Base-by-base conservation (phyloP, 92 coral and sea anemone species). In the Hydrozoanthus gracilis region DNA sequence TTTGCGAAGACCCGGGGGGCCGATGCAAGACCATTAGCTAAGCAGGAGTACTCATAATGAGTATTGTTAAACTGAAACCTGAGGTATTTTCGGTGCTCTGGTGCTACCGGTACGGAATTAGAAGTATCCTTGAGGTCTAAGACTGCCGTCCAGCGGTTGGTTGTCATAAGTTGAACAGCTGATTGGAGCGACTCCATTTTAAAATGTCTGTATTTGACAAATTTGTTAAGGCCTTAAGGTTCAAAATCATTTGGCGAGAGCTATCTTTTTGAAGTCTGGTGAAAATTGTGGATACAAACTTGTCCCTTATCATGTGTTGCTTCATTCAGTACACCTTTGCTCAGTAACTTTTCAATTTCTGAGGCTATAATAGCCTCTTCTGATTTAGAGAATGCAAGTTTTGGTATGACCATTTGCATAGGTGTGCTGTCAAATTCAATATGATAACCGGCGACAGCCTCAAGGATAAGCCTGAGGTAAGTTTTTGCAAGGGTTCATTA, bases 1-100 rank as follows among this genome's bases (percentile, higher is more conserved):
- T 87, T 87, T 44, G 84, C 78, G 55, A 87, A 87, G 48, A 88
- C 76, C 62, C 87, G 60, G n/a, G 92, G 88, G 62, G 92, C 88
- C 0, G 70, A 84, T 5, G 86, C 78, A 12, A 88, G 83, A 3
- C 73, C 85, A 79, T 79, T 79, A 2, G 85, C 49, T 13, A 86
- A 55, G 14, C 83, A 76, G 64, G 79, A 71, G 45, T 52, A 51
- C 47, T 51, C 84, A 51, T 78, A 58, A 27, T 66, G 76, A 44
- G 52, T 83, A 60, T 64, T 35, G 50, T 71, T 70, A 75, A 62
- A 83, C 47, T 68, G 44, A 70, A 83, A 71, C 62, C 73, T 83
- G 8, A 83, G 79, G 73, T 83, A 70, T 83, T 70, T 83, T 69
- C 73, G 67, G 71, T 87, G 87, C 73, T 79, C 69, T 20, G 18